phyloP scores from a whole-genome alignment of 1,140 invertebrate species.

The Littorina saxatilis region DNA sequence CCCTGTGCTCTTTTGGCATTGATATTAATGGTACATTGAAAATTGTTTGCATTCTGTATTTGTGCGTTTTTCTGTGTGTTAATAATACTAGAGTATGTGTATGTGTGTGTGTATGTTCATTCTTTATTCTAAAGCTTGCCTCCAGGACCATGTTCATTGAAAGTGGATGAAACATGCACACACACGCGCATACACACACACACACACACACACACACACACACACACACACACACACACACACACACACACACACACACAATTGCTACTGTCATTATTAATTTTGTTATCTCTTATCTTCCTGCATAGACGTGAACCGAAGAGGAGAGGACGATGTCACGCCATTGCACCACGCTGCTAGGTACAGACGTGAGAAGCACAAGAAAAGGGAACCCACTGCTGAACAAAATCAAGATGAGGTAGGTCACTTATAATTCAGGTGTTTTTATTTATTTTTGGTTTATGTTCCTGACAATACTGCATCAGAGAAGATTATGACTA shows the following conservation, averaged over 20 bases:
- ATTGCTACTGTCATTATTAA: too few relatives aligned
- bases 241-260: too few relatives aligned
- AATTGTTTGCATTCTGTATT: neutral
- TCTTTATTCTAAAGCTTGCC: too few relatives aligned
- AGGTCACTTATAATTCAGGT: too few relatives aligned
- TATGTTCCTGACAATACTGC: neutral
- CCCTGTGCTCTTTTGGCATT: too few relatives aligned
- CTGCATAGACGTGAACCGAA: slow-evolving; percentile 69
- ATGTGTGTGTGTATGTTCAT: neutral
- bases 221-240: slow-evolving; percentile 15
- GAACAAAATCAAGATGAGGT: slow-evolving; percentile 22
- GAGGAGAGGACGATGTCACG: slow-evolving; percentile 73
- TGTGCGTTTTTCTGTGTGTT: neutral
- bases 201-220: slow-evolving; percentile 1
- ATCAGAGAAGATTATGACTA: neutral
- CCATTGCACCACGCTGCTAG: slow-evolving; percentile 76
- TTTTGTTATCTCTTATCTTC: too few relatives aligned
- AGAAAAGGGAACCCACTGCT: slow-evolving; percentile 31
- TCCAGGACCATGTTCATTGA: neutral
- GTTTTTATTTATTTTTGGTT: too few relatives aligned
- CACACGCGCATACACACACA: neutral
- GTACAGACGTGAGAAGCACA: slow-evolving; percentile 63
- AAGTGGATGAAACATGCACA: neutral
- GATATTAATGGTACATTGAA: too few relatives aligned
- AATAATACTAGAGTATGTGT: neutral